These are phyloP conservation scores for Micronisus gabar DNA, from an alignment of 2,113 vertebrate species.

Conservation along the genomic window DNA sequence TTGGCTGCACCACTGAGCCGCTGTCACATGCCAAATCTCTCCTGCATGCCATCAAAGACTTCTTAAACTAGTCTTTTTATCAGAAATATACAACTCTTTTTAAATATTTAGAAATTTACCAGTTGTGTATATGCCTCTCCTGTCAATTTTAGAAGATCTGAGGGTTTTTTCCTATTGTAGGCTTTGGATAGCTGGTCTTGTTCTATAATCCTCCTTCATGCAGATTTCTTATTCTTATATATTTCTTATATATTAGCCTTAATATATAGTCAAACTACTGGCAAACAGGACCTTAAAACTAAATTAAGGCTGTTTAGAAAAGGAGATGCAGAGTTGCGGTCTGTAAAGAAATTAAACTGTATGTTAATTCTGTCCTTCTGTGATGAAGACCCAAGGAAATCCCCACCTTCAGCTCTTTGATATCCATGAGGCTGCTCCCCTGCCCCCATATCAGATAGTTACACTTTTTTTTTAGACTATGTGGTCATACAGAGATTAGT, in stretches of 20 bases:
- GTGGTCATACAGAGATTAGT: not conserved
- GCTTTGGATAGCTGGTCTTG: not conserved
- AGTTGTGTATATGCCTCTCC: not conserved
- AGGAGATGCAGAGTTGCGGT: not conserved
- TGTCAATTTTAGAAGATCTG: not conserved
- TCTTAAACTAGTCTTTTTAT: not conserved
- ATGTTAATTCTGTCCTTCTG: not conserved
- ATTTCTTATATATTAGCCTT: not conserved
- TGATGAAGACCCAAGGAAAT: not conserved
- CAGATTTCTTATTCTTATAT: not conserved
- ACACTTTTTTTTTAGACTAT: not conserved
- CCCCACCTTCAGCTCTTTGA: not conserved
- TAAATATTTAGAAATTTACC: not conserved
- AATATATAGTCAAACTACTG: not conserved
- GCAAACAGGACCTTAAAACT: not conserved
- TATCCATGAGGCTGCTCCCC: not conserved
- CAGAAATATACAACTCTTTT: not conserved
- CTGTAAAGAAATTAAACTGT: not conserved
- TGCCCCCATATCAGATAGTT: accelerated
- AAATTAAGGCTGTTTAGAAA: not conserved
- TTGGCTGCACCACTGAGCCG: not conserved
- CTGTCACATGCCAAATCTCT: not conserved
- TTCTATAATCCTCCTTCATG: not conserved
- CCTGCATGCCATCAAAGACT: not conserved
- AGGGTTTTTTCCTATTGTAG: not conserved